Evolutionary conservation across 2,888 invertebrate species (phyloP).

Genomic region (Pseudanteris insignis): DNA sequence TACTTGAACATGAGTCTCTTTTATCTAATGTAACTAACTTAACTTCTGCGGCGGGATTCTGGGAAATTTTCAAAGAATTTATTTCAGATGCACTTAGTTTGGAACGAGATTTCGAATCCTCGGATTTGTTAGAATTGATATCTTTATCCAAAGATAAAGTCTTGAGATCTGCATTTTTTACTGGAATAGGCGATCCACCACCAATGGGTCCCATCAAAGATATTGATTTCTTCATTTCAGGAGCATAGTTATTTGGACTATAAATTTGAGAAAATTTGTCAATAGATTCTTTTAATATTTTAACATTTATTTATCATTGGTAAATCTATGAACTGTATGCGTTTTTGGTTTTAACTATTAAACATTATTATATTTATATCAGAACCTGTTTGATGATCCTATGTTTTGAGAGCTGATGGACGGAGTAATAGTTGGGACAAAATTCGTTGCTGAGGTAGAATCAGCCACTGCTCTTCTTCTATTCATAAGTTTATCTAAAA

Average conservation of each 20-base stretch:
- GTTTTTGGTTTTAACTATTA: no score
- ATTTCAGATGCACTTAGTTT: conserved; percentile 28
- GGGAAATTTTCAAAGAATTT: conserved; percentile 34
- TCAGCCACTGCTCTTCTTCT: conserved; percentile 79
- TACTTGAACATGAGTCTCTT: conserved; percentile 48
- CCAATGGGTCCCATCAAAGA: conserved; percentile 62
- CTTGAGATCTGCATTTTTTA: conserved; percentile 57
- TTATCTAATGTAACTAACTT: conserved; percentile 41
- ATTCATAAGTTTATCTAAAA: conserved; percentile 78
- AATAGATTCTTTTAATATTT: no score
- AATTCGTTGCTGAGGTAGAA: conserved; percentile 69
- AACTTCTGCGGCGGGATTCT: conserved; percentile 43
- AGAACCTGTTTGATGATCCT: no score
- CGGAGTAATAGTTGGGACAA: conserved; percentile 58
- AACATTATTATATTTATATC: conserved; percentile 1
- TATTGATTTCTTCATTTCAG: conserved; percentile 51
- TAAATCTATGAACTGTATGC: no score
- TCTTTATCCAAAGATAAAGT: conserved; percentile 51
- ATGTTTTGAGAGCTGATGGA: conserved; percentile 54
- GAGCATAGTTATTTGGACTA: conserved; percentile 18
- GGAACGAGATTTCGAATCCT: conserved; percentile 45
- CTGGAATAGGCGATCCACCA: conserved; percentile 64
- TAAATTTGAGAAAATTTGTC: conserved; percentile 12
- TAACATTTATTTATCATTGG: no score
- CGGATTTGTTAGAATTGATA: conserved; percentile 45